Conservation (phyloP, 2,888 invertebrate species). For the Lasiommata megera region DNA sequence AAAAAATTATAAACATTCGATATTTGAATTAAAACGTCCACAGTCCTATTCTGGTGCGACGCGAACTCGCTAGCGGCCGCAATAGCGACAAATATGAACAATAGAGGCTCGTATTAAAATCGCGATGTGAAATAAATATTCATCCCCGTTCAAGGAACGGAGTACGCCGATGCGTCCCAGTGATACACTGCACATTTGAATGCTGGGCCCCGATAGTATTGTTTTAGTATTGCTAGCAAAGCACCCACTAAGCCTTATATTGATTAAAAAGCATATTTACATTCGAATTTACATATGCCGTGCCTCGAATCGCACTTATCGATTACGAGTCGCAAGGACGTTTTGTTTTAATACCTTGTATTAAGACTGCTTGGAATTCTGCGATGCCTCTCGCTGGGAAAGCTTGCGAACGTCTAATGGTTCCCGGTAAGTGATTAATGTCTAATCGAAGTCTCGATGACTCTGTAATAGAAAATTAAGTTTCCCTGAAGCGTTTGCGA, state of each 20-base stretch:
- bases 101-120: constrained; percentile 52
- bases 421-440: constrained; percentile 35
- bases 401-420: constrained; percentile 25
- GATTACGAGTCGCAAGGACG: constrained; percentile 52
- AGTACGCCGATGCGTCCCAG: constrained; percentile 54
- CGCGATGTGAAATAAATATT: constrained; percentile 71
- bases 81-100: constrained; percentile 63
- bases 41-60: constrained; percentile 37
- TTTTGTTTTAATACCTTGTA: constrained; percentile 36
- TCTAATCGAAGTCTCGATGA: constrained; percentile 30
- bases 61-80: constrained; percentile 8
- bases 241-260: constrained; percentile 54
- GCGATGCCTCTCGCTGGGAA: constrained; percentile 22
- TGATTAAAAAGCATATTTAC: constrained; percentile 75
- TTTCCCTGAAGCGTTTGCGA: constrained; percentile 16
- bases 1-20: constrained; percentile 16
- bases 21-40: constrained; percentile 20
- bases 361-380: constrained; percentile 29
- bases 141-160: constrained; percentile 60
- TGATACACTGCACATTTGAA: constrained; percentile 69
- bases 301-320: constrained; percentile 71
- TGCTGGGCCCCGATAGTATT: constrained; percentile 67
- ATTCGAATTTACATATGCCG: constrained; percentile 74
- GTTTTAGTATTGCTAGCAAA: constrained; percentile 53
- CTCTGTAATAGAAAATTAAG: constrained; percentile 24